Evolutionary conservation across 2,797 vertebrate genomes (phyloP).

Genomic region (Helarctos malayanus): DNA sequence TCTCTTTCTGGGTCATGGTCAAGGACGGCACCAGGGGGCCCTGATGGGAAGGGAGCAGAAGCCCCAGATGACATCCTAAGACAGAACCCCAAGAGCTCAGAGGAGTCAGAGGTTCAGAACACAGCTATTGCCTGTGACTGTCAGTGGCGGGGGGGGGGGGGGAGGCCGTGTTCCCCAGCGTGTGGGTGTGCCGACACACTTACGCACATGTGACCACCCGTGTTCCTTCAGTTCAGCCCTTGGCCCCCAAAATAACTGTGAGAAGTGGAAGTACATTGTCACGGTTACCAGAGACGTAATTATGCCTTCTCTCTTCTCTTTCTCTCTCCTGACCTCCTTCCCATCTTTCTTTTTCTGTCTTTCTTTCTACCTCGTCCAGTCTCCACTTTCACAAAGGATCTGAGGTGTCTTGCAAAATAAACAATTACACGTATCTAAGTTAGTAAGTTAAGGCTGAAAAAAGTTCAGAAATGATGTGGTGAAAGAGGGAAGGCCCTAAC

Average conservation of each 20-base stretch:
- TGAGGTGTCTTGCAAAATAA: not conserved
- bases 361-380: not conserved
- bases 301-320: not conserved
- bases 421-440: not conserved
- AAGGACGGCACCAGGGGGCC: not conserved
- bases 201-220: accelerated
- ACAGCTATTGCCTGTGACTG: not conserved
- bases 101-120: not conserved
- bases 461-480: not conserved
- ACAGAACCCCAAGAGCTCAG: conserved; percentile 20
- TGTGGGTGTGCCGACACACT: not conserved
- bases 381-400: conserved; percentile 35
- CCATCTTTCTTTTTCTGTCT: not conserved
- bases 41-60: conserved; percentile 3
- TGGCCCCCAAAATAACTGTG: not conserved
- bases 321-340: not conserved
- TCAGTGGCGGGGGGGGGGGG: not conserved
- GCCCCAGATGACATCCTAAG: not conserved
- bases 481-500: conserved; percentile 7
- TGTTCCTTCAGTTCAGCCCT: not conserved
- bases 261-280: not conserved
- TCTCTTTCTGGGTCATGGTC: conserved; percentile 63
- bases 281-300: not conserved
- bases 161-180: not conserved
- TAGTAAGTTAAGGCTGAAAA: not conserved